Base-by-base conservation (phyloP, 2,113 vertebrate species). In the Ptyas mucosa region DNA sequence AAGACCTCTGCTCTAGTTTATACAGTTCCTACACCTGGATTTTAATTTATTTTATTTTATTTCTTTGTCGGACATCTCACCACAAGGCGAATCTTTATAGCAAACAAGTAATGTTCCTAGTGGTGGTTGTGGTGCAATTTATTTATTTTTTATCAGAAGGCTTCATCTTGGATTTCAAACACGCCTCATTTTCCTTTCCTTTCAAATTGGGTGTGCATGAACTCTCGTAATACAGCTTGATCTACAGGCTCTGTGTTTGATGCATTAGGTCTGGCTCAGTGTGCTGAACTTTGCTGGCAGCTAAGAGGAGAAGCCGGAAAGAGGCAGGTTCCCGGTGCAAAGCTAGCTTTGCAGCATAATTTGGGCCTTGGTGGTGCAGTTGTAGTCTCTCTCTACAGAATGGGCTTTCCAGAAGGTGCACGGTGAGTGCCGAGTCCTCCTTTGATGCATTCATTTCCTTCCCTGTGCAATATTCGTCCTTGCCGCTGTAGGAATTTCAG, bases 231-330 rank as follows among this genome's bases (percentile, higher is more conserved):
- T 53, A 18, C 69, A 51, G 92, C 49, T 69, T 29, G 52, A 94
- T 94, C 88, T 29, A 49, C 14, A 8, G 21, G 29, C 92, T 96
- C 95, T 95, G 89, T 96, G 95, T 91, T 96, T 94, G 95, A 96
- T 95, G 97, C 92, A 89, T 94, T 96, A 99, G 99, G 99, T 95
- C 98, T 99, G 97, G 99, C 98, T 90, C 99, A 99, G 98, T 99
- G 99, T 96, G 98, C 98, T 0, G 99, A 99, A 96, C 98, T 99
- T 87, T 99, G 99, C 98, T 99, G 99, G 99, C 99, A 99, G 97
- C 98, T 99, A 92, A 96, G 99, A 91, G 99, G 98, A 1, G 98
- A 98, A 97, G 99, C 99, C 6, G 98, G 96, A 91, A 96, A 85
- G 94, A 97, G 99, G 91, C 99, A 99, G 97, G 99, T 99, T 93